Conservation (phyloP, 2,113 vertebrate genomes). For the Aythya baeri region DNA sequence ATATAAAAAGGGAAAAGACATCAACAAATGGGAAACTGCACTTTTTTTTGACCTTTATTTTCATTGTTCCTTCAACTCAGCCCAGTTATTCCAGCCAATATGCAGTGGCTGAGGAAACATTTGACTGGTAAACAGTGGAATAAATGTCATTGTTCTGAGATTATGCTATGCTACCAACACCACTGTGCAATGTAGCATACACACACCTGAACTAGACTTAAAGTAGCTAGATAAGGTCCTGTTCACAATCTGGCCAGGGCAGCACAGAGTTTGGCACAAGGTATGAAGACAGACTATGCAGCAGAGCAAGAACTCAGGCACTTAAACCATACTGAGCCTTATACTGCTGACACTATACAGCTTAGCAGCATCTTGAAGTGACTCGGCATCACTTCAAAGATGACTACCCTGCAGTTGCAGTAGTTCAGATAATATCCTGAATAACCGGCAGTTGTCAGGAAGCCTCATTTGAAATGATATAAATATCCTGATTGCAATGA, state of each 20-base stretch:
- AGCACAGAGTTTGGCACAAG: neutral
- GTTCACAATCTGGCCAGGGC: neutral
- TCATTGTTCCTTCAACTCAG: neutral
- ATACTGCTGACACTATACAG: neutral
- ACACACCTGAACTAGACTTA: neutral
- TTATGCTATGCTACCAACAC: neutral
- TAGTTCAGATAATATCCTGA: neutral
- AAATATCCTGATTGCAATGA: neutral
- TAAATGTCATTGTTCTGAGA: neutral
- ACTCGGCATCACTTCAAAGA: neutral
- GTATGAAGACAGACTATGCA: neutral
- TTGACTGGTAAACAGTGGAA: neutral
- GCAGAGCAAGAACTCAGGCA: neutral
- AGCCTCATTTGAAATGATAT: neutral
- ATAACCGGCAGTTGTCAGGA: neutral
- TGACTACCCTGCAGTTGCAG: neutral
- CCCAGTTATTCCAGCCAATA: neutral
- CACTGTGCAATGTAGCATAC: neutral
- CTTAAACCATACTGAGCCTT: neutral
- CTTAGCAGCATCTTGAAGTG: neutral
- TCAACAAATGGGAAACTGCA: neutral
- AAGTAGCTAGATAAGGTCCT: neutral
- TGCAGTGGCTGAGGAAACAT: neutral
- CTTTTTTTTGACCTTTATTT: neutral
- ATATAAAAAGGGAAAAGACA: constrained; percentile 17